A percentile compares a stretch with the other conserved stretches of the same genome.
phyloP scores from a whole-genome alignment of 2,797 vertebrate species.

The Novumbra hubbsi region DNA sequence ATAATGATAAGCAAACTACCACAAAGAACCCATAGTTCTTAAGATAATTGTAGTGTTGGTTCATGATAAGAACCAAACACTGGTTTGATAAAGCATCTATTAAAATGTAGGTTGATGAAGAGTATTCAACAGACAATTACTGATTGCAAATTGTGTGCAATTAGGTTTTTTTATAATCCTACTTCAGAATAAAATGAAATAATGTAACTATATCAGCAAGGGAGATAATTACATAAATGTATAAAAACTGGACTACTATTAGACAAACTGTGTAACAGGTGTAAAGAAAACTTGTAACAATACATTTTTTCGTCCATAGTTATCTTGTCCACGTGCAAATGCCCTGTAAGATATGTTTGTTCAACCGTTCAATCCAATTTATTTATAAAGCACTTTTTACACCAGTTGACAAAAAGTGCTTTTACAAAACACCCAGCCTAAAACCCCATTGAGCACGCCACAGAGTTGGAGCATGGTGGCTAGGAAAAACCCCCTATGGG shows the following conservation, averaged over 20 bases:
- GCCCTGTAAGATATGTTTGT: not conserved
- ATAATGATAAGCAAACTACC: slow-evolving; percentile 35
- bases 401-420: too few species aligned
- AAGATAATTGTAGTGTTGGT: slow-evolving; percentile 49
- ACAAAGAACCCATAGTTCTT: slow-evolving; percentile 41
- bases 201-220: slow-evolving; percentile 28
- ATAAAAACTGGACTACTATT: not conserved
- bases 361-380: not conserved
- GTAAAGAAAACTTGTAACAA: not conserved
- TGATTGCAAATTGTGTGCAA: slow-evolving; percentile 58
- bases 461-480: too few species aligned
- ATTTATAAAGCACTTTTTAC: too few species aligned
- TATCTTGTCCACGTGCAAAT: not conserved
- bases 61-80: slow-evolving; percentile 47
- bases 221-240: not conserved
- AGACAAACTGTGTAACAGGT: not conserved
- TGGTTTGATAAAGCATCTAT: slow-evolving; percentile 42
- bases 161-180: slow-evolving; percentile 61
- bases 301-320: not conserved
- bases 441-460: too few species aligned
- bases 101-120: slow-evolving; percentile 35
- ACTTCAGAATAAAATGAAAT: slow-evolving; percentile 36
- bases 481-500: too few species aligned
- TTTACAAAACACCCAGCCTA: too few species aligned
- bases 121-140: slow-evolving; percentile 58